Evolutionary conservation across 2,888 invertebrate species (phyloP), one percentile per base, ranked within the genome.

Genomic region (Drosophila rubida): DNA sequence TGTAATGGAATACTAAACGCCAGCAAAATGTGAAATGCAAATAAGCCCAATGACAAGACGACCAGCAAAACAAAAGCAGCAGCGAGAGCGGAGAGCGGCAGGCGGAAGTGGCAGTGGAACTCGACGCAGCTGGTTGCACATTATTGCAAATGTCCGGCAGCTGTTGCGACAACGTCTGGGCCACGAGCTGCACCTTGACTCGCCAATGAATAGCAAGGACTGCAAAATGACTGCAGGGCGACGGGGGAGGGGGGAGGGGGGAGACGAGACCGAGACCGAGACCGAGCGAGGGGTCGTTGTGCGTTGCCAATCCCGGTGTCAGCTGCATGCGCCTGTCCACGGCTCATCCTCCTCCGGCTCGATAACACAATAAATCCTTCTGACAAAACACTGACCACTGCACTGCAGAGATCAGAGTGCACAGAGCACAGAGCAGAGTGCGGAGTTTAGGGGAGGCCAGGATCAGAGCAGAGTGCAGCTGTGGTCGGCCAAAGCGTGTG

Each of bases 21-120:
- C 76, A 78, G 62, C 75, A 76, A 68, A 78, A 82, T 82, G 75
- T 65, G 60, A 83, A 76, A 81, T 88, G 86, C 83, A 86, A 86
- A 88, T 83, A 80, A 76, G 75, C 80, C 69, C 60, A 71, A 54
- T 63, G 62, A 63, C 67, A 63, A 53, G 53, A 61, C 53, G 27
- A 45, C 53, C 48, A 44, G 39, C 51, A 30, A 44, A 58, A 46
- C 58, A 45, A 25, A 37, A 44, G 16, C 51, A 44, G 35, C 22
- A 19, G 16, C 46, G 25, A 32, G 41, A 37, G 54, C 42, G 35
- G 11, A 9, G 25, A n/a, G 7, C 2, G 5, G 8, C 8, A 9
- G 25, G 35, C n/a, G 25, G 45, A 27, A 46, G 0, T 39, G 25
- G 45, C 23, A 46, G 0, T 39, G 37, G 22, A 19, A 14, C 9